Base-by-base conservation (phyloP, 2,888 invertebrate genomes). In the Archips xylosteana region DNA sequence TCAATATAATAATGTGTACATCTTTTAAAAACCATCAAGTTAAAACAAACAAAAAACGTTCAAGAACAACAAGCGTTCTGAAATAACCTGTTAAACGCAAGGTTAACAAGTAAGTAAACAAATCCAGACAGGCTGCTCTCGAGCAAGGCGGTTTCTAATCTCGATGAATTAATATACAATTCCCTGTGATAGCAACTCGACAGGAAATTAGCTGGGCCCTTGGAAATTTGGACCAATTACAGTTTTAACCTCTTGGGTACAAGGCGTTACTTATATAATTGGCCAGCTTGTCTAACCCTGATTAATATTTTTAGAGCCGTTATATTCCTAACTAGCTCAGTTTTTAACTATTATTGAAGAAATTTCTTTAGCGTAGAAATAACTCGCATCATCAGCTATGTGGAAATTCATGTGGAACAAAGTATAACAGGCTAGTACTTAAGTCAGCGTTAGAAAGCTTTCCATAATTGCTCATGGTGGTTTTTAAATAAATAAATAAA, bases 141-240 rank as follows among this genome's bases (percentile, higher is more conserved):
- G 8, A 57, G 60, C 15, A 23, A 15, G 39, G 42, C 60, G 23
- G 49, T 15, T 47, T 57, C 13, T 36, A 63, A 70, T 54, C 36
- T 64, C 13, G 57, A 47, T 9, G 57, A 47, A 59, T 57, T 57
- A 64, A 70, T 70, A 63, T 70, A 63, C 57, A 70, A 70, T 70
- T 70, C 70, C 64, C 70, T 64, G 70, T 70, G 64, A 64, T 59
- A 70, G 57, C 57, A 64, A 70, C 47, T 59, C 57, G 47, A 57
- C 64, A 59, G 57, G 12, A 70, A 70, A 57, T 64, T 47, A 47
- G 63, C 57, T 12, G 36, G 6, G 47, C 34, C 47, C 45, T 64
- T 59, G 45, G 47, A 64, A 70, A 70, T 70, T 62, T 70, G 13
- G 64, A 59, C 54, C 59, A 59, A 59, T 70, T 64, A 70, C 47